Conservation (phyloP, 2,797 vertebrate genomes). For the Amazona finschi region DNA sequence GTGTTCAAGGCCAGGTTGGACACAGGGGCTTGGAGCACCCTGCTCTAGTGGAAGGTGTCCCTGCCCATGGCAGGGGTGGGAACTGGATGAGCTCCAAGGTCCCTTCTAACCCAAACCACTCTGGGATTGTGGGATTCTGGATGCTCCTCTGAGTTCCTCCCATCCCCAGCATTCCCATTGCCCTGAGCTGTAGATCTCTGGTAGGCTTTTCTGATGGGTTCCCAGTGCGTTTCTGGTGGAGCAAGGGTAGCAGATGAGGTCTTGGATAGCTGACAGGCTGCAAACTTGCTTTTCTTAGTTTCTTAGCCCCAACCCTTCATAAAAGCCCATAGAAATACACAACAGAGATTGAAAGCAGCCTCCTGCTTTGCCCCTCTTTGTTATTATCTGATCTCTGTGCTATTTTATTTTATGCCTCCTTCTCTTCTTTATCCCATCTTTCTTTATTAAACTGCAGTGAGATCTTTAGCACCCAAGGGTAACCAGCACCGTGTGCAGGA, state of each 20-base stretch:
- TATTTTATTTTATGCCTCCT: neutral
- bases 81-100: fast-evolving
- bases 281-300: neutral
- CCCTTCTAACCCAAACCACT: neutral
- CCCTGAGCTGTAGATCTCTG: neutral
- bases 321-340: neutral
- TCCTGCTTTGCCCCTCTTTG: neutral
- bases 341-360: neutral
- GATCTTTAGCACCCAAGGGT: neutral
- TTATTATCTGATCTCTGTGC: neutral
- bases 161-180: neutral
- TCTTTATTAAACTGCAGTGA: neutral
- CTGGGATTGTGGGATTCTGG: neutral
- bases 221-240: fast-evolving
- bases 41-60: neutral
- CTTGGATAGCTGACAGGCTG: neutral
- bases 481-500: neutral
- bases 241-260: fast-evolving
- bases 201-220: fast-evolving
- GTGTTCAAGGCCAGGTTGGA: no score
- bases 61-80: fast-evolving
- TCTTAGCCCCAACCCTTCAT: fast-evolving
- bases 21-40: neutral
- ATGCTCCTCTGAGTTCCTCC: neutral
- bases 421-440: neutral